A percentile compares a stretch with the other conserved stretches of the same genome.
These are phyloP conservation scores for Plutella xylostella DNA, from an alignment of 2,888 invertebrate species.

Conservation along the genomic window DNA sequence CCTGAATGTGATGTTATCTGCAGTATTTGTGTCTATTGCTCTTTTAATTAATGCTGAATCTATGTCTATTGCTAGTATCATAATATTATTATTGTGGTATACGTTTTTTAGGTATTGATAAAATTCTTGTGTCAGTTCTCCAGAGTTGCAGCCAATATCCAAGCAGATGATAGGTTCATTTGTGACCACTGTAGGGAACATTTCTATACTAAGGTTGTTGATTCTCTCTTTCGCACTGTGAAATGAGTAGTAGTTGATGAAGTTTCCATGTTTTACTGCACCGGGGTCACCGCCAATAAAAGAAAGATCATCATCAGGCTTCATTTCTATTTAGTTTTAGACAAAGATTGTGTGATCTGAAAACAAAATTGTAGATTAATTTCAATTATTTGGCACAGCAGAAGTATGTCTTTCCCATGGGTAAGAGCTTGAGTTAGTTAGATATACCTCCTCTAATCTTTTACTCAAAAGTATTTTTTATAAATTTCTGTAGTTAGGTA, in stretches of 20 bases:
- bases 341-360: neutral
- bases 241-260: conserved; percentile 89
- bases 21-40: conserved; percentile 67
- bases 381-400: no score
- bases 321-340: conserved; percentile 10
- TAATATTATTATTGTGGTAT: conserved; percentile 36
- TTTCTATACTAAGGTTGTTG: conserved; percentile 58
- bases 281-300: conserved; percentile 77
- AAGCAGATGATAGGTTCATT: conserved; percentile 59
- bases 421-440: no score
- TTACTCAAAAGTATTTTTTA: neutral
- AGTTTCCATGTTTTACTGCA: conserved; percentile 83
- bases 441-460: neutral
- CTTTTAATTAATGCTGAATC: conserved; percentile 77
- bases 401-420: no score
- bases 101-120: conserved; percentile 58
- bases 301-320: conserved; percentile 33
- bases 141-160: conserved; percentile 85
- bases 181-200: conserved; percentile 34
- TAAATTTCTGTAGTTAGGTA: neutral
- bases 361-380: no score
- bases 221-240: conserved; percentile 78
- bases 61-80: conserved; percentile 79
- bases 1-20: conserved; percentile 61
- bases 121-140: conserved; percentile 76